phyloP scores from a whole-genome alignment of 2,113 vertebrate species.

The Irena cyanogastra region DNA sequence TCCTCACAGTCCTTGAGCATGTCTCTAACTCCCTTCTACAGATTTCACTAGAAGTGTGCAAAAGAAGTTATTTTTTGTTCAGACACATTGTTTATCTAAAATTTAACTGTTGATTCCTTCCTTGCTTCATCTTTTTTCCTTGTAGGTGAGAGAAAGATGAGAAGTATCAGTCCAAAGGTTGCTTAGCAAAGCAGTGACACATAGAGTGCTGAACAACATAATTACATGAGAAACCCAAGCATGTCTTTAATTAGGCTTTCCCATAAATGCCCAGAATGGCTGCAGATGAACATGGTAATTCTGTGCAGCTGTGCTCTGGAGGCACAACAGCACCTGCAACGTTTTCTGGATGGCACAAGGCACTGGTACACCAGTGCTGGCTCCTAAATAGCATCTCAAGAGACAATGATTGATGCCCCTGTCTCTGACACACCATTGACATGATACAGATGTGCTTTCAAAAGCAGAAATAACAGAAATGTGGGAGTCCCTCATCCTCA shows the following conservation, averaged over 20 bases:
- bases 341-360: constrained; percentile 17
- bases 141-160: not conserved
- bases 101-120: not conserved
- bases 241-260: constrained; percentile 50
- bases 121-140: not conserved
- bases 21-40: not conserved
- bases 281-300: constrained; percentile 29
- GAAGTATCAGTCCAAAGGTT: not conserved
- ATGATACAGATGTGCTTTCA: not conserved
- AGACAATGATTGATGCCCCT: constrained; percentile 18
- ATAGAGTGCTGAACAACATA: not conserved
- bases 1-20: not conserved
- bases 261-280: constrained; percentile 14
- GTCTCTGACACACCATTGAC: not conserved
- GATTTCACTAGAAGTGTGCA: not conserved
- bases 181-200: constrained; percentile 57
- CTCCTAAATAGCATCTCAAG: constrained; percentile 5
- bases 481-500: not conserved
- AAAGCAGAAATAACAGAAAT: not conserved
- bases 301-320: constrained; percentile 29
- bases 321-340: constrained; percentile 47
- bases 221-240: constrained; percentile 53
- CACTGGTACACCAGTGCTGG: not conserved
- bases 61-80: constrained; percentile 53
- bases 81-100: constrained; percentile 1